Evolutionary conservation across 1,140 invertebrate species (phyloP), one percentile per base, ranked within the genome.

Genomic region (Plutomurus gul): DNA sequence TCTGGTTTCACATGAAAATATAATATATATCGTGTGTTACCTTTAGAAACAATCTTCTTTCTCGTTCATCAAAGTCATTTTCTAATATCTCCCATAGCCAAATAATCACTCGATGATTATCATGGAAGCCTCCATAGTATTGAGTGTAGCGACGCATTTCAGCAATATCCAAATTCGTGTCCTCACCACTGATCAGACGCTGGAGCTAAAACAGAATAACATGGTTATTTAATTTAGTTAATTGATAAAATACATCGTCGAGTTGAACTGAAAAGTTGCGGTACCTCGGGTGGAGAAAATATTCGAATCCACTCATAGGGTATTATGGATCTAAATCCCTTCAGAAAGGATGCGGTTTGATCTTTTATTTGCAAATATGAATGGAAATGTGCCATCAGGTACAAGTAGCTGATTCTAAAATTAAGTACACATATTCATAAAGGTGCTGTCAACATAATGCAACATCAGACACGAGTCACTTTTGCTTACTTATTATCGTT

Each of bases 21-120:
- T 13, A 6, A 25, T 27, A 16, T 22, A 4, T 16, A 0, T 18
- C 37, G 4, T 16, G n/a, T 16, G 25, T 51, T 49, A 91, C 90
- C 90, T 99, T 99, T 0, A 99, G 88, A 88, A 99, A 99, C 80
- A 98, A 90, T 84, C 93, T 92, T 79, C 93, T 91, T 87, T 99
- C 98, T 71, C 96, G 91, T 86, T 95, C 92, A 10, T 89, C 92
- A 87, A 99, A 99, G 87, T 99, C 97, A 85, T 95, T 94, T 84
- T 97, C 94, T 30, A 99, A 87, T 82, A 99, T 96, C 87, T 99
- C 96, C 98, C 98, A 99, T 13, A 99, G 88, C 98, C 98, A 99
- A 84, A 94, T 93, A 16, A 99, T 94, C 43, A 99, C 96, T 81
- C 96, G 90, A 88, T 99, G 98, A 80, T 95, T 97, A 87, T 98